Base-by-base conservation (phyloP, 2,797 vertebrate genomes). In the Ctenopoma multispine region DNA sequence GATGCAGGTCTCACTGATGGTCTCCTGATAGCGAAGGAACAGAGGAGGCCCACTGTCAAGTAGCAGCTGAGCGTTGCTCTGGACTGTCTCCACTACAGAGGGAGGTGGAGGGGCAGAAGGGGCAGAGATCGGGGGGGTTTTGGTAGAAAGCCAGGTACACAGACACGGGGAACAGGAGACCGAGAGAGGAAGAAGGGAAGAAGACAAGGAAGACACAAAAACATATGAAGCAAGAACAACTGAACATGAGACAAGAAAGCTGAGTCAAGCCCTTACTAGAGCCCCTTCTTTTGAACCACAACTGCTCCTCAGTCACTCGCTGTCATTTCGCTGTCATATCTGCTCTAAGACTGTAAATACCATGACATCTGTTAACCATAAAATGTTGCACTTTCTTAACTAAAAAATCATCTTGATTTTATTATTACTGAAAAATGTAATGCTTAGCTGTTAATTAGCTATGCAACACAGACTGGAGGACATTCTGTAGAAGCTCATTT, bases 1-100 rank as follows among this genome's bases (percentile, higher is more conserved):
- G 91, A 98, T 96, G 94, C 96, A 96, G 91, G 97, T 98, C 95
- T 98, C 97, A 93, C 96, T 96, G 96, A 97, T 94, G 95, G 94
- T 94, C 89, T 98, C 96, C 94, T 96, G 95, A 89, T 93, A 95
- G 91, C 96, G 96, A 87, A 95, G 93, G 89, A 94, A 94, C 91
- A 95, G 87, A 81, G 95, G 92, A 88, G 90, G 93, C 75, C 94
- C 95, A 46, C 94, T 95, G 94, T 99, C 96, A 94, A 96, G 94
- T 81, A 98, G 94, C 92, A 99, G 96, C 93, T 95, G 95, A 76
- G 96, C 95, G 89, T 96, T 96, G 95, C 95, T 97, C 96, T 98
- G 97, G 94, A 98, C 93, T 93, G 96, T 97, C 94, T 98, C 97
- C 82, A 98, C 97, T 98, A 91, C 90, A 96, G 93, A 93, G 90